These are phyloP conservation scores for Girardinus metallicus DNA, from an alignment of 2,797 vertebrate species.

Conservation along the genomic window DNA sequence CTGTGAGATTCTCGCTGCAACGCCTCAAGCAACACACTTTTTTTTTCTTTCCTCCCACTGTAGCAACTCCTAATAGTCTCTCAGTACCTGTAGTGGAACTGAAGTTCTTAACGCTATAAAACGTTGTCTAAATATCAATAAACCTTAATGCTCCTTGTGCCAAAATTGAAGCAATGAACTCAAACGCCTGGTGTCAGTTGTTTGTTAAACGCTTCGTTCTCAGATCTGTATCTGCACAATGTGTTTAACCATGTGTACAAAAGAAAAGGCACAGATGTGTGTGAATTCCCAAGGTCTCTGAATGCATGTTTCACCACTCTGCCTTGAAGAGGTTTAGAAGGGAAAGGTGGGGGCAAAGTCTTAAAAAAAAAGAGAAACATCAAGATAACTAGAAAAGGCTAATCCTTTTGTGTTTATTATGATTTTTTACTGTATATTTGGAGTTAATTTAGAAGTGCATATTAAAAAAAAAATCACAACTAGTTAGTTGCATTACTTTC, in stretches of 20 bases:
- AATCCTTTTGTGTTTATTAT: background rate
- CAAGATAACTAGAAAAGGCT: background rate
- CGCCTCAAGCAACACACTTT: slow-evolving; percentile 30
- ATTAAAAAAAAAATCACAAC: no score
- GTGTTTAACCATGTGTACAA: slow-evolving; percentile 66
- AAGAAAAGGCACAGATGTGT: slow-evolving; percentile 75
- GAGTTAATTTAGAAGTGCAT: slow-evolving; percentile 24
- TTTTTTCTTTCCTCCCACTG: slow-evolving; percentile 34
- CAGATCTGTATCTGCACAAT: slow-evolving; percentile 61
- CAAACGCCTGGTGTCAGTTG: slow-evolving; percentile 51
- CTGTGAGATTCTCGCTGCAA: slow-evolving; percentile 30
- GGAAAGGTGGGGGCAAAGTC: slow-evolving; percentile 36
- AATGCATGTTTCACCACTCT: slow-evolving; percentile 73
- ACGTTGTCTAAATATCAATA: slow-evolving; percentile 44
- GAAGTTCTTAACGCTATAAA: slow-evolving; percentile 48
- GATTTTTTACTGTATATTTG: background rate
- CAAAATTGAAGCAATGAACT: slow-evolving; percentile 47
- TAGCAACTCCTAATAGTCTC: slow-evolving; percentile 20
- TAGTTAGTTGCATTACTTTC: no score
- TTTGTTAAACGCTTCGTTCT: slow-evolving; percentile 67
- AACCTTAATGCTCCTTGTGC: slow-evolving; percentile 52
- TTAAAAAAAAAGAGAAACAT: background rate
- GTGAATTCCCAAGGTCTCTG: slow-evolving; percentile 77
- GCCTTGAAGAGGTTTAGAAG: slow-evolving; percentile 50
- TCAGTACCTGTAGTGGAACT: slow-evolving; percentile 34